These are phyloP conservation scores for Agonopterix alstromeriana DNA, from an alignment of 2,888 invertebrate genomes.

Conservation along the genomic window DNA sequence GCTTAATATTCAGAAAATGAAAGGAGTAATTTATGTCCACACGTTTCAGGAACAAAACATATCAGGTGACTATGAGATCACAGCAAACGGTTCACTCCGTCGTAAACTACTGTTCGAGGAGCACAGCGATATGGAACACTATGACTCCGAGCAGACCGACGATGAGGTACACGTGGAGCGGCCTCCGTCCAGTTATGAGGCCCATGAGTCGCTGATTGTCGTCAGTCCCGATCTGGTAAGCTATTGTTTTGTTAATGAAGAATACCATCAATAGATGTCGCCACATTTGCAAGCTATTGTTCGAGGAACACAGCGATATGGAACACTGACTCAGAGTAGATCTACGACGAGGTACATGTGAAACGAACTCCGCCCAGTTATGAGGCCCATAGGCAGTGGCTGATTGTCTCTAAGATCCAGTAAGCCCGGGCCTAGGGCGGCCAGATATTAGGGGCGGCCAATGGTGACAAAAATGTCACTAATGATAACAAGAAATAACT, in stretches of 20 bases:
- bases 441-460: too few species aligned
- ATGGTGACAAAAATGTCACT: too few species aligned
- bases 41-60: conserved; percentile 52
- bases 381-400: too few species aligned
- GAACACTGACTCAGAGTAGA: conserved; percentile 63
- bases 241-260: too few species aligned
- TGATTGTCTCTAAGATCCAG: too few species aligned
- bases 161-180: conserved; percentile 46
- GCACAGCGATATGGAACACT: conserved; percentile 59
- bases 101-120: conserved; percentile 63
- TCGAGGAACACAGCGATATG: too few species aligned
- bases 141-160: conserved; percentile 65
- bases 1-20: too few species aligned
- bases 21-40: not conserved
- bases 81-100: conserved; percentile 63
- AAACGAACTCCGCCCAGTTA: conserved; percentile 49
- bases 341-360: conserved; percentile 51
- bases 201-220: conserved; percentile 50
- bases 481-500: too few species aligned
- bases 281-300: conserved; percentile 17
- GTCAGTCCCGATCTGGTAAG: conserved; percentile 61
- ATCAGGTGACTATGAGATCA: conserved; percentile 61
- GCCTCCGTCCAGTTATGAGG: conserved; percentile 48
- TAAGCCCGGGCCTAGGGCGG: too few species aligned
- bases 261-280: not conserved